Evolutionary conservation across 1,140 invertebrate species (phyloP).

Genomic region (Temnothorax curvispinosus): DNA sequence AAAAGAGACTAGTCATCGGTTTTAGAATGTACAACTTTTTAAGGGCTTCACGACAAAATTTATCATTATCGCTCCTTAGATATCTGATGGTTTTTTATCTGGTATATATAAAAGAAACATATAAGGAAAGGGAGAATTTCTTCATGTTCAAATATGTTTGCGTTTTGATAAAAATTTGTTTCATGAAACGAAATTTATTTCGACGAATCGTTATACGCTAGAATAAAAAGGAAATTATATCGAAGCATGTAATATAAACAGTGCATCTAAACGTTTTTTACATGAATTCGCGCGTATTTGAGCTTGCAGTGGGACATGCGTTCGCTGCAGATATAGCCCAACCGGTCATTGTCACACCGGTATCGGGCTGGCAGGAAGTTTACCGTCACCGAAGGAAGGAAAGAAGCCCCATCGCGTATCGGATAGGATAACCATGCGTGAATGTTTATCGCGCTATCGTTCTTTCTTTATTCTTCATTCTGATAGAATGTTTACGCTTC

Average conservation of each 20-base stretch:
- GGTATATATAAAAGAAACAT: no score
- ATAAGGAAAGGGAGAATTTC: neutral
- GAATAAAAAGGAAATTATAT: neutral
- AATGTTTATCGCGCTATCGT: conserved; percentile 43
- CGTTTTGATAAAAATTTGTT: neutral
- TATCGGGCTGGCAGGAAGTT: conserved; percentile 39
- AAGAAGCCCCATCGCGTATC: conserved; percentile 12
- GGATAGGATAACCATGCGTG: conserved; percentile 22
- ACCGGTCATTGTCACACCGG: conserved; percentile 41
- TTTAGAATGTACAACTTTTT: neutral
- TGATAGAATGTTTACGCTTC: conserved; percentile 26
- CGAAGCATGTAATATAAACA: neutral
- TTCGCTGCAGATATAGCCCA: neutral
- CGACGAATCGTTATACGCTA: neutral
- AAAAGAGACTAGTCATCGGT: neutral
- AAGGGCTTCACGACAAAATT: neutral
- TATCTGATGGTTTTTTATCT: neutral
- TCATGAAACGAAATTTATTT: neutral
- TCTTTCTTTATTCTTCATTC: conserved; percentile 30
- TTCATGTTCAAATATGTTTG: neutral
- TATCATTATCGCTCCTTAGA: neutral
- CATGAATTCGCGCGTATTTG: neutral
- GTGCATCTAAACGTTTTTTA: neutral
- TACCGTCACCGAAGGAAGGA: conserved; percentile 28
- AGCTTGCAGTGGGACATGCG: neutral